Evolutionary conservation across 92 coral and sea anemone species (phyloP).

Genomic region (Plumapathes pennacea): DNA sequence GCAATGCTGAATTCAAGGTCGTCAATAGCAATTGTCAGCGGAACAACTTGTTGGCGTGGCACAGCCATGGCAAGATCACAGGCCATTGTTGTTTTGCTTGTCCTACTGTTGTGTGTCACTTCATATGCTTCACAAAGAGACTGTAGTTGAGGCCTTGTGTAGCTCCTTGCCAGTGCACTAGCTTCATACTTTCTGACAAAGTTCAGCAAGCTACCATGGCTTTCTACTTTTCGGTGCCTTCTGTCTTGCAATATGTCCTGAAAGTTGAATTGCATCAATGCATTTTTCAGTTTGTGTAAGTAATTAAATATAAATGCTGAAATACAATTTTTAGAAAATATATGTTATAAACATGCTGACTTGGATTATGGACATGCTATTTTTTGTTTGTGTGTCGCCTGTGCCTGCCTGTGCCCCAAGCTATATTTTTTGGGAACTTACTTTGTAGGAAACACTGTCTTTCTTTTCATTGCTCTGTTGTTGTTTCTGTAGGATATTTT

Average conservation of each 20-base stretch:
- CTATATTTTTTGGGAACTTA: too few relatives aligned
- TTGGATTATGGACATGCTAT: too few relatives aligned
- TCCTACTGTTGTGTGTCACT: background rate
- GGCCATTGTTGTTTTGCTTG: background rate
- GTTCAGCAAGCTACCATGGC: conserved; percentile 3
- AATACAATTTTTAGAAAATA: too few relatives aligned
- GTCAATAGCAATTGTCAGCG: too few relatives aligned
- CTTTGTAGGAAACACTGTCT: conserved; percentile 24
- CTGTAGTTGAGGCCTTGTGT: background rate
- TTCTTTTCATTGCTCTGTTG: conserved; percentile 13
- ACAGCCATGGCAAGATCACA: background rate
- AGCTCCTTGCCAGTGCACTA: background rate
- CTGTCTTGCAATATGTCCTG: conserved; percentile 1
- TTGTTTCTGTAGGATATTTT: conserved; percentile 13
- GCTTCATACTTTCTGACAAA: background rate
- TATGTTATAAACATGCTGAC: too few relatives aligned
- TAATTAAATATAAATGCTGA: too few relatives aligned
- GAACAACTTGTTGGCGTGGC: too few relatives aligned
- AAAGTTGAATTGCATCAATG: background rate
- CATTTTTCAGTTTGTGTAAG: too few relatives aligned
- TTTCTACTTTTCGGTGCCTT: background rate
- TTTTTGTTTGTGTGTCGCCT: too few relatives aligned
- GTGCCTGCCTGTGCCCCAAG: too few relatives aligned
- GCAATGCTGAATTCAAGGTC: too few relatives aligned
- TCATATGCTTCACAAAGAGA: background rate